These are phyloP conservation scores for Drosophila bipectinata DNA, from an alignment of 1,140 invertebrate species.

Conservation along the genomic window DNA sequence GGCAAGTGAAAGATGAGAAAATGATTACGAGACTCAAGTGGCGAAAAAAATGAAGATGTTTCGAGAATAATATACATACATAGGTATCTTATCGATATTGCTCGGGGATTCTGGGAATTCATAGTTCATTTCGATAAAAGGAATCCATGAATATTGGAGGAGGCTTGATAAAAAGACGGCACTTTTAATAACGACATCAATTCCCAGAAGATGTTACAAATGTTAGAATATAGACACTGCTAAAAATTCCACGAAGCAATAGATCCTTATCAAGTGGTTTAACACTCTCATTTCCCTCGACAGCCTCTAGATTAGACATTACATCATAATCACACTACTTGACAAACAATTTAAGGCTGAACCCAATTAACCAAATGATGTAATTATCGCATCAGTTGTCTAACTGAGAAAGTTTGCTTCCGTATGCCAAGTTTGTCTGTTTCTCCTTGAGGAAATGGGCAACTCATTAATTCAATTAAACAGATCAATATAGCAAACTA, in stretches of 20 bases:
- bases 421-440: neutral
- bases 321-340: slow-evolving; percentile 10
- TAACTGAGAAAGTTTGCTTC: slow-evolving; percentile 12
- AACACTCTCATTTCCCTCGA: neutral
- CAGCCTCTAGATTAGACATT: slow-evolving; percentile 2
- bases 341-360: neutral
- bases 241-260: neutral
- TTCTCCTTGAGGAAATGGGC: slow-evolving; percentile 8
- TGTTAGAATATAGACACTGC: neutral
- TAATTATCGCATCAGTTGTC: slow-evolving; percentile 21
- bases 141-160: slow-evolving; percentile 3
- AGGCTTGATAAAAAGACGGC: neutral
- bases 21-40: slow-evolving; percentile 62
- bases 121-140: slow-evolving; percentile 6
- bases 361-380: slow-evolving; percentile 5
- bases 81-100: slow-evolving; percentile 22
- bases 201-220: neutral
- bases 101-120: slow-evolving; percentile 36
- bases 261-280: neutral
- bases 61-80: slow-evolving; percentile 7
- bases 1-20: slow-evolving; percentile 37
- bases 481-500: slow-evolving; percentile 22
- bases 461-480: slow-evolving; percentile 40
- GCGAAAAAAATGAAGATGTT: slow-evolving; percentile 33
- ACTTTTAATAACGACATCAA: neutral